Evolutionary conservation across 2,797 vertebrate species (phyloP).

Genomic region (Poecilia gillii): DNA sequence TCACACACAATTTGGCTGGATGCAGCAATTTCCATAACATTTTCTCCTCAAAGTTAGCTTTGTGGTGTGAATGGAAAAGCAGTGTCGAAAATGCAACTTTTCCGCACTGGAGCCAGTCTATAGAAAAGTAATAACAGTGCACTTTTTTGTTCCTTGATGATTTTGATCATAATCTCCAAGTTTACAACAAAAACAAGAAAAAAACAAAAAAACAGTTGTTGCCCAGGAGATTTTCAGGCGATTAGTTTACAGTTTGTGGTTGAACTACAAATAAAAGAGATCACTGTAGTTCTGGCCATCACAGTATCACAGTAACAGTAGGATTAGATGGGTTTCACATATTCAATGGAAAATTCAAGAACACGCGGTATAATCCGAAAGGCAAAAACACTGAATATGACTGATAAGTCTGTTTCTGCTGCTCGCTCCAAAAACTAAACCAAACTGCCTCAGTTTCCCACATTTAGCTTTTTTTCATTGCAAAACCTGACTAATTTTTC

Average conservation of each 20-base stretch:
- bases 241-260: conserved; percentile 37
- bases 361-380: conserved; percentile 37
- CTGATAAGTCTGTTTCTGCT: conserved; percentile 37
- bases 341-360: conserved; percentile 46
- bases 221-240: conserved; percentile 33
- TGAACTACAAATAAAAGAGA: conserved; percentile 43
- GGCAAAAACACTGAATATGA: conserved; percentile 54
- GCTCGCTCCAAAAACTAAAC: conserved; percentile 12
- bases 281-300: conserved; percentile 58
- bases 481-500: conserved; percentile 9
- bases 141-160: conserved; percentile 25
- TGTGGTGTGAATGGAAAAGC: conserved; percentile 38
- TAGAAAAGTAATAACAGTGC: conserved; percentile 60
- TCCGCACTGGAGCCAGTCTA: conserved; percentile 43
- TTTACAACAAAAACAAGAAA: conserved; percentile 41
- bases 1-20: conserved; percentile 28
- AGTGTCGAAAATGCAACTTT: conserved; percentile 52
- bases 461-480: conserved; percentile 15
- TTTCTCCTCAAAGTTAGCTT: conserved; percentile 29
- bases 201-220: conserved; percentile 24
- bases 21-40: conserved; percentile 30
- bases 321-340: conserved; percentile 57
- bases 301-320: conserved; percentile 72
- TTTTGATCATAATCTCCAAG: conserved; percentile 38
- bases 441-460: conserved; percentile 35